A percentile compares a stretch with the other conserved stretches of the same genome.
These are phyloP conservation scores for Leistus spinibarbis DNA, from an alignment of 2,888 invertebrate genomes.

Conservation along the genomic window DNA sequence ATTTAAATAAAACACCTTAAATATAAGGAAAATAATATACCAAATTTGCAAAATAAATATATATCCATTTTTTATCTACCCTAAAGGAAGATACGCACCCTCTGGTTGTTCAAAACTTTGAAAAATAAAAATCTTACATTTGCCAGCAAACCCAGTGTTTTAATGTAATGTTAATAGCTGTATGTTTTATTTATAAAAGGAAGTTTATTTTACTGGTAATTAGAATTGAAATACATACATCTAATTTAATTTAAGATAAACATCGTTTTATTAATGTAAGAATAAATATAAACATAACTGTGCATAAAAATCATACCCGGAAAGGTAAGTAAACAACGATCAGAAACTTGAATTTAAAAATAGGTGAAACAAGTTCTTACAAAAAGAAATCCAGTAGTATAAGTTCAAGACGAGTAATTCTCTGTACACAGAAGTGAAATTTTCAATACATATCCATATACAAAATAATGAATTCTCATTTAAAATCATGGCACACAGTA, in stretches of 20 bases:
- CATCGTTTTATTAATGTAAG: neutral
- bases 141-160: too few relatives aligned
- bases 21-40: too few relatives aligned
- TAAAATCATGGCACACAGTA: neutral
- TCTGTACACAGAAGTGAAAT: neutral
- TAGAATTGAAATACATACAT: too few relatives aligned
- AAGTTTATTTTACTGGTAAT: too few relatives aligned
- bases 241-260: neutral
- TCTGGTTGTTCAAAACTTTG: too few relatives aligned
- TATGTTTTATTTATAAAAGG: too few relatives aligned
- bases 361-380: neutral
- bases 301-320: neutral
- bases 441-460: neutral
- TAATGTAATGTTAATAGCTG: too few relatives aligned
- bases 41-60: too few relatives aligned
- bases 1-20: too few relatives aligned
- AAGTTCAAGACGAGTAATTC: neutral
- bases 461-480: neutral
- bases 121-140: too few relatives aligned
- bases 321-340: neutral
- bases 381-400: neutral
- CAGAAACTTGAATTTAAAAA: neutral
- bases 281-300: neutral
- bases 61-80: too few relatives aligned
- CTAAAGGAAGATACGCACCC: too few relatives aligned